Evolutionary conservation across 2,888 invertebrate species (phyloP), one percentile per base, ranked within the genome.

Genomic region (Acanthococcus lagerstroemiae): DNA sequence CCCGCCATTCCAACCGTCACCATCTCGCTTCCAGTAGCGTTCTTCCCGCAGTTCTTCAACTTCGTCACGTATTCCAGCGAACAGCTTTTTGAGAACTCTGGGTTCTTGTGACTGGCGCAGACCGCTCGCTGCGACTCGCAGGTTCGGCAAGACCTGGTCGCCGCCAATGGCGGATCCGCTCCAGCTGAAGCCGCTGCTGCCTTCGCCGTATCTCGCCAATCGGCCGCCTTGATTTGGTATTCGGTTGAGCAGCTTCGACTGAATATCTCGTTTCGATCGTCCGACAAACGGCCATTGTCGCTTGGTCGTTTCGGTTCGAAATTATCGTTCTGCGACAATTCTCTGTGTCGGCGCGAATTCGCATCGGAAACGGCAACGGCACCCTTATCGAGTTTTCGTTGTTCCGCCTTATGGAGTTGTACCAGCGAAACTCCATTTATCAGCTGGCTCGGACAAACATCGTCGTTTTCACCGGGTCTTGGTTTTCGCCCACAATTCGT

Each of bases 11-110:
- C n/a, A n/a, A n/a, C n/a, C n/a, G n/a, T n/a, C n/a, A n/a, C n/a
- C n/a, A n/a, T n/a, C n/a, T n/a, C n/a, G n/a, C n/a, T n/a, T n/a
- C n/a, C n/a, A n/a, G n/a, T n/a, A n/a, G n/a, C n/a, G n/a, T n/a
- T n/a, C n/a, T n/a, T n/a, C n/a, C n/a, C n/a, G n/a, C n/a, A n/a
- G n/a, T 37, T 15, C 27, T 21, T 21, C 17, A 63, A 22, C 12
- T 52, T 52, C 25, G 63, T 54, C 15, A 52, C 54, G 12, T 63
- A 63, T 25, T 63, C 63, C 17, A 63, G 21, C 17, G 63, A 63
- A 17, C 63, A 63, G 25, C 63, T 63, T 7, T 24, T 63, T 22
- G 9, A 30, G 24, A 63, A 63, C 17, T 26, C 24, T 22, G 54
- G 54, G 54, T 37, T 46, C 21, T 24, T 26, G 26, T n/a, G 1